Base-by-base conservation (phyloP, 2,888 invertebrate genomes). In the Ptychoptera albimana region DNA sequence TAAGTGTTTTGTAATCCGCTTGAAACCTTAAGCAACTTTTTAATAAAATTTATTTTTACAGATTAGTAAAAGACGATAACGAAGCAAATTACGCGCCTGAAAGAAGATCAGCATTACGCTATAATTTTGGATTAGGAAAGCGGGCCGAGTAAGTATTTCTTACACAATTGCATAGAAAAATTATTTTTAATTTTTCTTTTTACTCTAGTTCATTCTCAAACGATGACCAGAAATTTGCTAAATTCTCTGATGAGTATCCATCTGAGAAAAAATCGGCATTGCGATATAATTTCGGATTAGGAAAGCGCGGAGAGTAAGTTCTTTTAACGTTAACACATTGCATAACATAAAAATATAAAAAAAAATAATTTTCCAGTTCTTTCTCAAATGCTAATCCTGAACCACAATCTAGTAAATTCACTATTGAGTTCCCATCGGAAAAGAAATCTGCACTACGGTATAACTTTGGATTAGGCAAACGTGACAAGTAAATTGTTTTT, bases 71-170 rank as follows among this genome's bases (percentile, higher is more conserved):
- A 35, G 38, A 43, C 31, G 50, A 54, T 15, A 58, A 60, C 6
- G 55, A 61, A 47, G 52, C 54, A n/a, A 50, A 55, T 45, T 45
- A 53, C 2, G 49, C 48, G 9, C 40, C 50, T 7, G 51, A 51
- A 50, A 56, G 55, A 51, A 58, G 55, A 53, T 49, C 54, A 42
- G 45, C 46, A 50, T 50, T 57, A 50, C 53, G 56, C 52, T 71
- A 76, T 62, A 70, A 74, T 59, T 70, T 73, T 55, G 72, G 73
- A 14, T 60, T 74, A 14, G 74, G 76, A 12, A 72, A 72, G 52
- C 63, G 75, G n/a, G n/a, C 23, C 30, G 37, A 37, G 9, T 37
- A n/a, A n/a, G n/a, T n/a, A n/a, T n/a, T n/a, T n/a, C n/a, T n/a
- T n/a, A n/a, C n/a, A n/a, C n/a, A n/a, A n/a, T n/a, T n/a, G n/a